phyloP scores from a whole-genome alignment of 2,113 vertebrate genomes.

The Peromyscus californicus region DNA sequence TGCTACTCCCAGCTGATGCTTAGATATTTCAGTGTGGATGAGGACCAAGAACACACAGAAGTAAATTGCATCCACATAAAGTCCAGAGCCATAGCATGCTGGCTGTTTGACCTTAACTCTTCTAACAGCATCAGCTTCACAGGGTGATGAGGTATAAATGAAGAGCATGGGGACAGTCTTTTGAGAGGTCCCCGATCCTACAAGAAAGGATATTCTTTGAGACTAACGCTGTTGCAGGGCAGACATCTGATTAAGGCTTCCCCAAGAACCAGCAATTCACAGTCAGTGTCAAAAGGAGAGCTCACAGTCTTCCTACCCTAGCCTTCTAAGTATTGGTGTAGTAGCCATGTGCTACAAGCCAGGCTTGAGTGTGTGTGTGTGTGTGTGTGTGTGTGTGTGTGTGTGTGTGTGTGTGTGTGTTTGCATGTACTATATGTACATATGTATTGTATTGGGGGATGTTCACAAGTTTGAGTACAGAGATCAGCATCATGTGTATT shows the following conservation, averaged over 20 bases:
- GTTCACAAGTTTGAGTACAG: neutral
- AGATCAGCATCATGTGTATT: neutral
- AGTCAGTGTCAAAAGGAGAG: slow-evolving; percentile 18
- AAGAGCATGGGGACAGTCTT: neutral
- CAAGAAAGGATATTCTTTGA: neutral
- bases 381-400: neutral
- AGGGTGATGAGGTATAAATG: neutral
- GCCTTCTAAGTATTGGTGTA: neutral
- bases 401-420: no score
- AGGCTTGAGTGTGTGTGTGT: neutral
- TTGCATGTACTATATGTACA: neutral
- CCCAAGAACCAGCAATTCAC: slow-evolving; percentile 46
- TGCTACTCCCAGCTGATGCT: no score
- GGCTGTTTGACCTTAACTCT: neutral
- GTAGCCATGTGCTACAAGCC: neutral
- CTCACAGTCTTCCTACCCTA: neutral
- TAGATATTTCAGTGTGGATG: neutral
- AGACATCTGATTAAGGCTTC: neutral
- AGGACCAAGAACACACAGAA: neutral
- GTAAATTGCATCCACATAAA: neutral
- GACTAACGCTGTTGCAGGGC: neutral
- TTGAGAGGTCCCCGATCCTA: neutral
- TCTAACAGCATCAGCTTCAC: neutral
- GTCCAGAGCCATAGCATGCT: neutral
- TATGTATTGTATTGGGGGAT: neutral